phyloP scores from a whole-genome alignment of 2,113 vertebrate species.

The Eurystomus gularis region DNA sequence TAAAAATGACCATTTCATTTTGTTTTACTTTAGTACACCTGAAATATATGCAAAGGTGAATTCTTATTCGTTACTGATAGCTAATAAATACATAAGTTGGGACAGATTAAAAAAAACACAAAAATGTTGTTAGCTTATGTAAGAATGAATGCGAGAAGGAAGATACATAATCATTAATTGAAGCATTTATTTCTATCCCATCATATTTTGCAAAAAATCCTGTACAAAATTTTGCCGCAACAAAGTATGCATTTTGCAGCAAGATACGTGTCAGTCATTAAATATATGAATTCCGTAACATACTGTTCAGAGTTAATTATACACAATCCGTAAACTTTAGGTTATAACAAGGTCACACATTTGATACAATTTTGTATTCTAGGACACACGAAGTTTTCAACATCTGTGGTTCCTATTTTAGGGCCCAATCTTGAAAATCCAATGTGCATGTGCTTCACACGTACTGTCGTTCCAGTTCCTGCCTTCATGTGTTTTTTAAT shows the following conservation, averaged over 20 bases:
- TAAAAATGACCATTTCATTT: background rate
- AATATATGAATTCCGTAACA: background rate
- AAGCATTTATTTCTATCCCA: background rate
- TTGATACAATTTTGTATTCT: constrained; percentile 44
- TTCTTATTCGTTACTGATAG: background rate
- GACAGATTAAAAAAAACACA: background rate
- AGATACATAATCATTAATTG: background rate
- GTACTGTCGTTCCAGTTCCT: constrained; percentile 17
- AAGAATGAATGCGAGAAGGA: background rate
- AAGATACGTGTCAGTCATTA: constrained; percentile 14
- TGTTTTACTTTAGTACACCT: background rate
- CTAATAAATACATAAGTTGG: background rate
- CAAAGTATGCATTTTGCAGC: background rate
- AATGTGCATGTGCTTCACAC: background rate
- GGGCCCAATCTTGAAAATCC: constrained; percentile 10
- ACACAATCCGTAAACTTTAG: constrained; percentile 23
- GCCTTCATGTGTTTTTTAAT: background rate
- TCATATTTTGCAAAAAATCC: background rate
- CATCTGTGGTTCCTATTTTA: constrained; percentile 55
- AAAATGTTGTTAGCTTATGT: background rate
- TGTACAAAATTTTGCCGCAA: background rate
- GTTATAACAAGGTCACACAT: constrained; percentile 13
- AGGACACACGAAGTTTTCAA: constrained; percentile 43
- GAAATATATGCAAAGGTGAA: background rate
- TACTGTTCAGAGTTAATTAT: constrained; percentile 36